Base-by-base conservation (phyloP, 2,797 vertebrate genomes). In the Fistularia tabacaria region DNA sequence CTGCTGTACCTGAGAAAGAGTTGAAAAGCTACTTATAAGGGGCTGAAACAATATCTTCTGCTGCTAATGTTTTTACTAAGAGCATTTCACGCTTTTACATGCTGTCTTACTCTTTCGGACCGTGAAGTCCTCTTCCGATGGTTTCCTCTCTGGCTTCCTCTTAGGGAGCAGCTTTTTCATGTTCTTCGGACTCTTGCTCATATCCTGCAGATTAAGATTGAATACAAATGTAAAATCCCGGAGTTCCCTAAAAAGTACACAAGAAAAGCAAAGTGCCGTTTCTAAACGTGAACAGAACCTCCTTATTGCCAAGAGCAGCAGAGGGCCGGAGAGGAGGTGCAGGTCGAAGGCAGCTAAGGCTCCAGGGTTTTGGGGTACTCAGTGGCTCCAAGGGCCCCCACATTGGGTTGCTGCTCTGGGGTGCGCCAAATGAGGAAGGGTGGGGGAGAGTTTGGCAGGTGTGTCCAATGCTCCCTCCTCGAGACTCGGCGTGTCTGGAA, bases 111-210 rank as follows among this genome's bases (percentile, higher is more conserved):
- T 98, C 89, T 98, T 99, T 73, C 96, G 92, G 71, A 93, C 77
- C 7, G 91, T 92, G 79, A 98, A 95, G 78, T 99, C 96, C 62
- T 99, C 97, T 14, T 99, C 97, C 0, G 97, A 99, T 0, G 96
- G 94, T 74, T 99, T 99, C 82, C 97, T 88, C 74, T 98, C 96
- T 0, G 97, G 95, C 49, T 98, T 99, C 56, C 97, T 94, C 65
- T 97, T 98, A 0, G 97, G 95, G 25, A 98, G 92, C 69, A 99
- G 88, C 77, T 98, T 98, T 84, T 98, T 99, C 95, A 95, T 95
- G 62, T 94, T 97, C 87, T 99, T 99, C 1, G 96, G 96, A 76
- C 96, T 99, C 88, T 91, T 99, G 78, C 93, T 99, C 59, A 97
- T 87, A 75, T 99, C 96, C 96, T 98, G 38, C 25, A 62, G 67